A percentile compares a stretch with the other conserved stretches of the same genome.
Evolutionary conservation across 2,113 vertebrate species (phyloP).

Genomic region (Carettochelys insculpta): DNA sequence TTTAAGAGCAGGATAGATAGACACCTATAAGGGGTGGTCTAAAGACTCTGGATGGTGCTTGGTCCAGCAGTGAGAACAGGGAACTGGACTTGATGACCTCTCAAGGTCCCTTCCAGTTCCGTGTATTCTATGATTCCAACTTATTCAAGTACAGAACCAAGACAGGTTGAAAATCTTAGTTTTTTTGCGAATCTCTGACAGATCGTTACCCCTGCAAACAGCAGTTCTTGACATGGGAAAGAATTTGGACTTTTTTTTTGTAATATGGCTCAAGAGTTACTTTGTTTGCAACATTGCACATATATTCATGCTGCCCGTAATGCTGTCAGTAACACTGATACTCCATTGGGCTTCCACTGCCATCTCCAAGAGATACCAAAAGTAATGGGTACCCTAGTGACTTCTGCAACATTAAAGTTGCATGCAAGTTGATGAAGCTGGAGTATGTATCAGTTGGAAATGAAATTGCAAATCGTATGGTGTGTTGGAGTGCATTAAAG

Average conservation of each 20-base stretch:
- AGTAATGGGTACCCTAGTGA: background rate
- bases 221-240: fast-evolving
- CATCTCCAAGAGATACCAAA: fast-evolving
- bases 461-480: fast-evolving
- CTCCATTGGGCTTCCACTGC: background rate
- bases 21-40: too few relatives aligned
- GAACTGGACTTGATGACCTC: too few relatives aligned
- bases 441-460: background rate
- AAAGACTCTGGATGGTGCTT: too few relatives aligned
- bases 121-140: too few relatives aligned
- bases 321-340: background rate
- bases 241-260: background rate
- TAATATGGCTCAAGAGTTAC: background rate
- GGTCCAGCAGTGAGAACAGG: too few relatives aligned
- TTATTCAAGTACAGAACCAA: background rate
- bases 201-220: background rate
- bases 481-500: background rate
- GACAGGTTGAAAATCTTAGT: background rate
- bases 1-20: too few relatives aligned
- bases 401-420: fast-evolving
- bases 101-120: too few relatives aligned
- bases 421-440: background rate
- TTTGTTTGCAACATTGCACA: background rate
- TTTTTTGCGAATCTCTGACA: background rate
- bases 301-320: background rate